phyloP scores from a whole-genome alignment of 1,140 invertebrate species.

The Archivesica marissinica region DNA sequence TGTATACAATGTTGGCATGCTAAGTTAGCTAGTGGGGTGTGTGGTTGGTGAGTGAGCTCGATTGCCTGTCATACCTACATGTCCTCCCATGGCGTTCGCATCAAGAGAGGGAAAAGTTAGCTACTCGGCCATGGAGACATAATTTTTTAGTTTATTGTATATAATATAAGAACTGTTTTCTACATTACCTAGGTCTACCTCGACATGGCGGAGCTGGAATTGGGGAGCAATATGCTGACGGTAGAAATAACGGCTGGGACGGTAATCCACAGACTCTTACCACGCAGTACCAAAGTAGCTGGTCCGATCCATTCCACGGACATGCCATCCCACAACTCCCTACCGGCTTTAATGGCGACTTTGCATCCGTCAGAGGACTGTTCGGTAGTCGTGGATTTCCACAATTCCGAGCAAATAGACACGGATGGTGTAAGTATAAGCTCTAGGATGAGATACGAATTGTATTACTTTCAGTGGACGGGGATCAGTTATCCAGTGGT shows the following conservation, averaged over 20 bases:
- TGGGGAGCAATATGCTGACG: conserved; percentile 42
- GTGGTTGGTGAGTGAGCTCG: no score
- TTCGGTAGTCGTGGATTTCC: conserved; percentile 15
- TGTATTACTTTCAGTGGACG: no score
- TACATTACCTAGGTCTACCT: conserved; percentile 33
- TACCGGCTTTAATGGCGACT: conserved; percentile 36
- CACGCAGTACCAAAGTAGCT: conserved; percentile 29
- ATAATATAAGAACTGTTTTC: background rate
- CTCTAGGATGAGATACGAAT: no score
- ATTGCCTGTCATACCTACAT: background rate
- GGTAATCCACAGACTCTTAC: conserved; percentile 55
- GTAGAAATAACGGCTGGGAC: conserved; percentile 42
- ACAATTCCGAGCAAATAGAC: background rate
- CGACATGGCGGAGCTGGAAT: conserved; percentile 53
- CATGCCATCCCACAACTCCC: conserved; percentile 37
- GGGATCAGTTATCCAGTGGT: no score
- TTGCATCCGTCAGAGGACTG: conserved; percentile 4
- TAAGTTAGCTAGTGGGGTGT: no score
- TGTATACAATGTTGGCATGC: no score
- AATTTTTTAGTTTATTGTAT: no score
- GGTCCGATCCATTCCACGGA: conserved; percentile 45
- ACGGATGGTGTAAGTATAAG: conserved; percentile 6
- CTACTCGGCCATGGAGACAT: no score
- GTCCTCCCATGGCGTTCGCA: no score
- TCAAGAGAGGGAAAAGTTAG: background rate